Percentiles rank a stretch among this genome's conserved stretches.
Evolutionary conservation across 2,888 invertebrate genomes (phyloP).

Genomic region (Zygothrica quintamaculata): DNA sequence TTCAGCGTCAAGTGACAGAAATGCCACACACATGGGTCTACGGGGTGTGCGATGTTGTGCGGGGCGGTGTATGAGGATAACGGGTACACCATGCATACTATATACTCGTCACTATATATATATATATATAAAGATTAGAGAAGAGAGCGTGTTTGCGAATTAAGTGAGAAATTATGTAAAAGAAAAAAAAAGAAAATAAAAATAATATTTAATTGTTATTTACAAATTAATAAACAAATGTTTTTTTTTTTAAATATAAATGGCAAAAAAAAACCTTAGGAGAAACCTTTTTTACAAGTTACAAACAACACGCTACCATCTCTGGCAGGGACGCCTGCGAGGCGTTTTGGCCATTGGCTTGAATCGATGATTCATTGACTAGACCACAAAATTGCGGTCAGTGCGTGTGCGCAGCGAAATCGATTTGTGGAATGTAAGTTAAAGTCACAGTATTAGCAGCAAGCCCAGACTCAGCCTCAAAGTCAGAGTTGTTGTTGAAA

Average conservation of each 20-base stretch:
- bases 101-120: no score
- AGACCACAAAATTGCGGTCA: slow-evolving; percentile 76
- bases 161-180: no score
- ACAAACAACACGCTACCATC: slow-evolving; percentile 18
- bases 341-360: slow-evolving; percentile 28
- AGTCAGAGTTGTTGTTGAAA: background rate
- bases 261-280: no score
- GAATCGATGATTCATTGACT: slow-evolving; percentile 64
- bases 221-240: no score
- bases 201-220: no score
- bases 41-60: background rate
- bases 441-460: slow-evolving; percentile 17
- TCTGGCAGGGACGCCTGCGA: slow-evolving; percentile 37
- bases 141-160: slow-evolving; percentile 17
- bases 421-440: slow-evolving; percentile 74
- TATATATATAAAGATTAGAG: slow-evolving; percentile 31
- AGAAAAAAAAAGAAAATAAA: no score
- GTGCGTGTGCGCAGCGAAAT: slow-evolving; percentile 79
- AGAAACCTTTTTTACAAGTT: no score
- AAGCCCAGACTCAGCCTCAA: slow-evolving; percentile 1
- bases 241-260: no score
- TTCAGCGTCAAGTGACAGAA: slow-evolving; percentile 80
- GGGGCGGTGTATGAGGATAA: slow-evolving; percentile 6
- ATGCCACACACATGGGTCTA: slow-evolving; percentile 70
- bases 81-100: slow-evolving; percentile 6